Evolutionary conservation across 30 jellyfish, hydroid and myxozoan genomes (phyloP), one percentile per base, ranked within the genome.

Genomic region (Sanderia malayensis): DNA sequence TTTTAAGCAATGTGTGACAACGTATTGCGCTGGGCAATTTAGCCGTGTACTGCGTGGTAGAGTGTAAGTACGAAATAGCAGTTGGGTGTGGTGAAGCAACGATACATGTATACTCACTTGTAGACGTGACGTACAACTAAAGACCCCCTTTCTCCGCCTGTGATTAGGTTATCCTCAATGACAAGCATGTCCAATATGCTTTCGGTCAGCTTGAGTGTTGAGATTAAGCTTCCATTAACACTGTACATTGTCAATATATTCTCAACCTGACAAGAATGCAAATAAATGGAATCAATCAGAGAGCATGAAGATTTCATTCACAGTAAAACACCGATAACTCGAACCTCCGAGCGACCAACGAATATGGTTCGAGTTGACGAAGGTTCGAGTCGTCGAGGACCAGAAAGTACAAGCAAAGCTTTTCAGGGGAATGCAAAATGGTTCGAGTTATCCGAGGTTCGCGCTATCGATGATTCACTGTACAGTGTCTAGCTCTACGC

Each of bases 121-220:
- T 70, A 47, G 27, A 89, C 86, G 70, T 82, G 79, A 29, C 95
- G 58, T 31, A 85, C 74, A 18, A 82, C 79, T 47, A 89, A 58
- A 4, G 94, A 46, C 20, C 95, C 95, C 34, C 84, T 69, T 41
- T 46, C 59, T 28, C 89, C 83, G 0, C 97, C 97, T 17, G 82
- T 61, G 20, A 89, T 62, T 32, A 89, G 53, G 10, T 52, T 67
- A 44, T 89, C 89, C 11, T 73, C 87, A 23, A 83, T 72, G 21
- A 83, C 59, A 11, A 62, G n/a, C 89, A 88, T 74, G 58, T 73
- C 97, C 53, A 61, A 49, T 15, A 88, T 74, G n/a, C 71, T 86
- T 46, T 81, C 87, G 46, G 57, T 29, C 25, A 88, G 71, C 29
- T 44, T 29, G 25, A 79, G 34, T 45, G 60, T 74, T 57, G 68